Conservation (phyloP, 1,140 invertebrate genomes). For the Saxidomus purpurata region DNA sequence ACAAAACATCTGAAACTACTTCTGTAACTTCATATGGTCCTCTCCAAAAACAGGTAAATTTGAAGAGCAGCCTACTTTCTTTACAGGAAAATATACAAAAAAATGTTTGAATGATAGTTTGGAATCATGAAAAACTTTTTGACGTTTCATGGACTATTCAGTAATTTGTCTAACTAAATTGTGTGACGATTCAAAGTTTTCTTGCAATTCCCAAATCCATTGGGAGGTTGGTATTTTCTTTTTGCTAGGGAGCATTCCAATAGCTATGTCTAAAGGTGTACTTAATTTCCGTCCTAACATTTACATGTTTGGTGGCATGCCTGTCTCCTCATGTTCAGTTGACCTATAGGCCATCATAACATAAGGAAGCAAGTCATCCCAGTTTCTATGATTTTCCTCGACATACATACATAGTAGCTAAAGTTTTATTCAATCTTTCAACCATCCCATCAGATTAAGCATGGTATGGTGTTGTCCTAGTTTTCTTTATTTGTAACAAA, state of each 20-base stretch:
- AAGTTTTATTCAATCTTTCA: slow-evolving; percentile 67
- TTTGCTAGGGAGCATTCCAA: too few relatives aligned
- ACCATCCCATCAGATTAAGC: slow-evolving; percentile 66
- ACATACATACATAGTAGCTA: slow-evolving; percentile 54
- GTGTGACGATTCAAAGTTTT: slow-evolving; percentile 31
- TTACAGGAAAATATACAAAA: slow-evolving; percentile 4
- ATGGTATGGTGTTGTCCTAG: slow-evolving; percentile 66
- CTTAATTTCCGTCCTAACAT: too few relatives aligned
- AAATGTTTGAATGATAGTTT: slow-evolving; percentile 38
- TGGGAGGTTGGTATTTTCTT: slow-evolving; percentile 21
- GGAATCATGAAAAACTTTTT: slow-evolving; percentile 47
- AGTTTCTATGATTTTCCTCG: slow-evolving; percentile 40
- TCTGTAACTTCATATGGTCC: not conserved
- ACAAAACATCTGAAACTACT: not conserved
- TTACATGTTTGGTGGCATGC: too few relatives aligned
- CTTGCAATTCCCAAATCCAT: slow-evolving; percentile 45
- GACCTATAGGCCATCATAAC: slow-evolving; percentile 69
- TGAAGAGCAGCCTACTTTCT: slow-evolving; percentile 2
- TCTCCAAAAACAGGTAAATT: slow-evolving; percentile 2
- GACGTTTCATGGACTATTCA: slow-evolving; percentile 5
- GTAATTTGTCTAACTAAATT: slow-evolving; percentile 22
- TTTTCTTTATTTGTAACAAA: slow-evolving; percentile 50
- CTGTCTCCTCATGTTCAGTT: too few relatives aligned
- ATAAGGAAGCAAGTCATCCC: slow-evolving; percentile 57
- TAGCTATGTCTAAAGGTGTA: too few relatives aligned